Evolutionary conservation across 2,113 vertebrate genomes (phyloP).

Genomic region (Montifringilla adamsi): DNA sequence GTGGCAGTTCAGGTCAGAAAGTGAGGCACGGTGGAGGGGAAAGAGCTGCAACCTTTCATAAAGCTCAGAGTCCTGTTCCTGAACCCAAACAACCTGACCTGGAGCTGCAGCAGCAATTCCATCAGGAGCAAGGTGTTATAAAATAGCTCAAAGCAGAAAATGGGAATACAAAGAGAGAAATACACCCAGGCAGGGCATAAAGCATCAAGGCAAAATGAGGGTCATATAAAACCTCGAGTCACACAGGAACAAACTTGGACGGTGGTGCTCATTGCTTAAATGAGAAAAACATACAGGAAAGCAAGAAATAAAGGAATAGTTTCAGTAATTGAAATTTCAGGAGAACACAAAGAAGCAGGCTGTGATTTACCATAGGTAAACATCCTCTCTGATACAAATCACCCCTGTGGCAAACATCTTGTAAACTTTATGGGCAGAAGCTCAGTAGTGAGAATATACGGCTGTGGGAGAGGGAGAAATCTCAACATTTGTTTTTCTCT

Average conservation of each 20-base stretch:
- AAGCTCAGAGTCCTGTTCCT: not conserved
- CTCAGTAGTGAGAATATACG: not conserved
- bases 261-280: slow-evolving; percentile 2
- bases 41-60: not conserved
- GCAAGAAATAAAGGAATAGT: slow-evolving; percentile 5
- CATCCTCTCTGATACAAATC: slow-evolving; percentile 31
- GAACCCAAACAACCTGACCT: not conserved
- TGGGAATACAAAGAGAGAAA: not conserved
- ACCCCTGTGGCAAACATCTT: slow-evolving; percentile 14
- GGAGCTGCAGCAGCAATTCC: not conserved
- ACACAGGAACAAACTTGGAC: not conserved
- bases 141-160: not conserved
- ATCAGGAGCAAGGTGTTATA: not conserved
- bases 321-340: slow-evolving; percentile 56
- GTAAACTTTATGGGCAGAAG: slow-evolving; percentile 15
- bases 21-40: rapidly evolving
- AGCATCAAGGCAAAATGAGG: not conserved
- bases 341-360: slow-evolving; percentile 17
- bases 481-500: not conserved
- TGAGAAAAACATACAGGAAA: slow-evolving; percentile 19
- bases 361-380: slow-evolving; percentile 33
- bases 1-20: not conserved
- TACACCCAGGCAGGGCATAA: not conserved
- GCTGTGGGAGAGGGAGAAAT: not conserved
- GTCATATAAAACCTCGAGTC: not conserved